Evolutionary conservation across 2,113 vertebrate species (phyloP).

Genomic region (Misgurnus anguillicaudatus): DNA sequence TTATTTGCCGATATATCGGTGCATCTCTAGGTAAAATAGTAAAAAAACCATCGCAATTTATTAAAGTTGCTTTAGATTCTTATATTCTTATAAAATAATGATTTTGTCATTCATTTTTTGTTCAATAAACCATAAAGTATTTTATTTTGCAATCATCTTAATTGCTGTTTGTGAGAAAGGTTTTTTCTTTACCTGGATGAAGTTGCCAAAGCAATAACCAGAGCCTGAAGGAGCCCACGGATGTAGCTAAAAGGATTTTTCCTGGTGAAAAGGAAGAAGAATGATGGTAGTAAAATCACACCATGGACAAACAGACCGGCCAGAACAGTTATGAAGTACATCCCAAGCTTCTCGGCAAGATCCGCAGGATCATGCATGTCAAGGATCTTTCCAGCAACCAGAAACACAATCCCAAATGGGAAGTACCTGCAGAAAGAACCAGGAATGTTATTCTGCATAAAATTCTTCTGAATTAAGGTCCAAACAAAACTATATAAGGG

Average conservation of each 20-base stretch:
- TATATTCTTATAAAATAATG: no score
- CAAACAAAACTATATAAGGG: no score
- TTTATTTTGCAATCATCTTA: not conserved
- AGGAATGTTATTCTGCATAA: not conserved
- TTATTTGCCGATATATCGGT: no score
- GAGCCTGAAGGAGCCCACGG: slow-evolving; percentile 82
- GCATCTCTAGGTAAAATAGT: no score
- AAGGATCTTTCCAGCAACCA: slow-evolving; percentile 86
- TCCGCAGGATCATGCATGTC: slow-evolving; percentile 83
- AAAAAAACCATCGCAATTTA: no score
- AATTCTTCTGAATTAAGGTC: no score
- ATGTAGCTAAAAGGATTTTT: slow-evolving; percentile 84
- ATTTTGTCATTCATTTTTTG: no score
- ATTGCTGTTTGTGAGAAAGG: not conserved
- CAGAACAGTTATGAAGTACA: slow-evolving; percentile 82
- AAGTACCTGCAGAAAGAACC: slow-evolving; percentile 78
- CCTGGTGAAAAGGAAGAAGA: slow-evolving; percentile 79
- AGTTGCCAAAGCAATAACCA: slow-evolving; percentile 86
- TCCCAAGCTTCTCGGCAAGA: slow-evolving; percentile 80
- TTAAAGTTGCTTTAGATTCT: no score
- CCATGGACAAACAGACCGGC: slow-evolving; percentile 78
- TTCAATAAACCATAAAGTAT: no score
- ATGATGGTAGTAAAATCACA: slow-evolving; percentile 78
- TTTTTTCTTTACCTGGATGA: slow-evolving; percentile 78
- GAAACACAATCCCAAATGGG: slow-evolving; percentile 87